phyloP scores from a whole-genome alignment of 2,797 vertebrate species.

The Lophotriccus pileatus region DNA sequence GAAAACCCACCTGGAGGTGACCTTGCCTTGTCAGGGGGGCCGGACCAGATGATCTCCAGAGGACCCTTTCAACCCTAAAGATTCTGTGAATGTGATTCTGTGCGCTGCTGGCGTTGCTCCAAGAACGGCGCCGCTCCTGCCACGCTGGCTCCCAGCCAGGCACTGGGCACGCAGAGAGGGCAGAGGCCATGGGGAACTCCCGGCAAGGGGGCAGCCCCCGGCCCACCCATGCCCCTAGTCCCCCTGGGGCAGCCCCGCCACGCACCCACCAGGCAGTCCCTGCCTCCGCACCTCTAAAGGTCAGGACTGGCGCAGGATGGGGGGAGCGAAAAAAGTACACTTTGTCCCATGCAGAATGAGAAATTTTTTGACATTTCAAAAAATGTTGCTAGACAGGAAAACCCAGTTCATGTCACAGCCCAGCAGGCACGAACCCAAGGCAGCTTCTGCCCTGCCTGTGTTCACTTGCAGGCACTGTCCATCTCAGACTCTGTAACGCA shows the following conservation, averaged over 20 bases:
- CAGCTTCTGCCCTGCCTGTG: neutral
- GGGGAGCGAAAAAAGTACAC: neutral
- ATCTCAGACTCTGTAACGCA: neutral
- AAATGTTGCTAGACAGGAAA: constrained; percentile 54
- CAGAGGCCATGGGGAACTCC: neutral
- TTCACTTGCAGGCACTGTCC: neutral
- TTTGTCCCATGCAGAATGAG: neutral
- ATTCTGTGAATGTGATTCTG: neutral
- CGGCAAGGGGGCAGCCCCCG: neutral
- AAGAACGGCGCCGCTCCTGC: neutral
- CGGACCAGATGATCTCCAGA: neutral
- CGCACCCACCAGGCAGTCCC: too few relatives aligned
- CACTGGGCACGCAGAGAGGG: neutral
- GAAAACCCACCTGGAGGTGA: neutral
- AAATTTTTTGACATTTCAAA: neutral
- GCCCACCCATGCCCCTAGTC: neutral
- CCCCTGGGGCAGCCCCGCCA: fast-evolving
- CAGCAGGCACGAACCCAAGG: neutral
- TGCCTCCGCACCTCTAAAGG: neutral
- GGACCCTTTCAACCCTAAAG: neutral
- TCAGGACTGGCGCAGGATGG: fast-evolving
- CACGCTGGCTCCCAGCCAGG: neutral
- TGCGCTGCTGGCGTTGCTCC: neutral
- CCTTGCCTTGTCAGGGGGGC: neutral
- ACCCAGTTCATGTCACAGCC: neutral